Conservation (phyloP, 2,113 vertebrate species). For the Melanotaenia duboulayi region DNA sequence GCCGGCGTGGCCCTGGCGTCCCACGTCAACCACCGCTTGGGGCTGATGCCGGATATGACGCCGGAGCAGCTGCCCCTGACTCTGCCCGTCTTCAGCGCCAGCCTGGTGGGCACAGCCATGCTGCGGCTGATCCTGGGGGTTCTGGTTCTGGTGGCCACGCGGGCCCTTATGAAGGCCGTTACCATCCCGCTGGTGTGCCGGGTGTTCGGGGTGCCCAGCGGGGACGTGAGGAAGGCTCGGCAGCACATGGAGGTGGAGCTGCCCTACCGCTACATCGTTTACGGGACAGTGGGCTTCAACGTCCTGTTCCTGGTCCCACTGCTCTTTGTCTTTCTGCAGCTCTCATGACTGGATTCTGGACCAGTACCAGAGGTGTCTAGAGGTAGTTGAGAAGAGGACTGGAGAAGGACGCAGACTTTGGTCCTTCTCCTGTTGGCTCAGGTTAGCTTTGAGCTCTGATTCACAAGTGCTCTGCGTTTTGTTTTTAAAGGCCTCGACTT, state of each 20-base stretch:
- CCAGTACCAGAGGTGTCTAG: not conserved
- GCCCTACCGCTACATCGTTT: conserved; percentile 94
- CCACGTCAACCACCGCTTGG: conserved; percentile 85
- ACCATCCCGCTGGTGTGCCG: conserved; percentile 90
- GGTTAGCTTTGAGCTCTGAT: not conserved
- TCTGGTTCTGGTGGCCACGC: conserved; percentile 83
- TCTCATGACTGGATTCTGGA: conserved; percentile 78
- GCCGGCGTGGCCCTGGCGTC: conserved; percentile 92
- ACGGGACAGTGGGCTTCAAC: conserved; percentile 90
- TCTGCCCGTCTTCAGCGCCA: conserved; percentile 73
- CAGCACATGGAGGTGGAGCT: conserved; percentile 96
- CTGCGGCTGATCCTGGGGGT: conserved; percentile 87
- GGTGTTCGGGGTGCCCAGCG: conserved; percentile 77
- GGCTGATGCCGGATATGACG: conserved; percentile 84
- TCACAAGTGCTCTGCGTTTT: not conserved
- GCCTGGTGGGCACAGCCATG: conserved; percentile 79
- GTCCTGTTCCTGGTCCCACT: conserved; percentile 88
- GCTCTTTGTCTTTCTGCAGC: conserved; percentile 83
- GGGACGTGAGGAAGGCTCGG: conserved; percentile 86
- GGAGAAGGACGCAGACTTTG: not conserved
- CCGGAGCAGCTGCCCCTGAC: conserved; percentile 82
- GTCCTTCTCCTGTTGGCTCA: not conserved
- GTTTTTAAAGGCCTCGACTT: not conserved
- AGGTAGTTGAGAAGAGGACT: not conserved
- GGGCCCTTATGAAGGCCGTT: conserved; percentile 88